Base-by-base conservation (phyloP, 1,140 invertebrate genomes). In the Scaptomyza pallida region DNA sequence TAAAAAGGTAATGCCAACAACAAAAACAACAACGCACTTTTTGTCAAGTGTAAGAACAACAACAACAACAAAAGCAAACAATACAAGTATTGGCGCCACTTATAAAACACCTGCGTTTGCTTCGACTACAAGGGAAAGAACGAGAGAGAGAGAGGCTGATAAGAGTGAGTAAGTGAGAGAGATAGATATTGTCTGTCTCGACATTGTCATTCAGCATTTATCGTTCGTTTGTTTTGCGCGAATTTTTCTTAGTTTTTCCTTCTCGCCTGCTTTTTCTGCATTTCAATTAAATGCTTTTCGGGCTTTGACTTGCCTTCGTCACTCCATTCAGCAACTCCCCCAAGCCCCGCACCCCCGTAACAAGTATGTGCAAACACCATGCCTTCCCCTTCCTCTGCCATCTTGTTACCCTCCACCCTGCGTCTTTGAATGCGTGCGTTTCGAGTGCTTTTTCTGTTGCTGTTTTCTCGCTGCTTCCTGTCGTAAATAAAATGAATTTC, bases 401-500 rank as follows among this genome's bases (percentile, higher is more conserved):
- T 50, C 47, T 8, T 9, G 21, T 19, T 2, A 5, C 6, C 26
- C 8, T 6, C 40, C 5, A 35, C 12, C 51, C 3, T 10, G 5
- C n/a, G 30, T 37, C 47, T 61, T 81, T 88, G 82, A 65, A 88
- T 86, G 81, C 81, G 81, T 86, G 82, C 81, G 82, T 78, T 78
- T 69, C 78, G 77, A 86, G 81, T 86, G 82, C 63, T 72, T 72
- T n/a, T 68, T 51, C 74, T 81, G 74, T 74, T 74, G 78, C 78
- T 79, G 3, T 37, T 37, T 83, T 86, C 80, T 73, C 77, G 64
- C 69, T 65, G 63, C 82, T 86, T 86, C 82, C 82, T 89, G 82
- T 86, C 83, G 82, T 86, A 86, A 86, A 86, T 86, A 88, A 86
- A 88, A 70, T 72, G 82, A 76, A 86, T 78, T 68, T 88, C 64